Conservation (phyloP, 1,140 invertebrate species). For the Mamestra configurata region DNA sequence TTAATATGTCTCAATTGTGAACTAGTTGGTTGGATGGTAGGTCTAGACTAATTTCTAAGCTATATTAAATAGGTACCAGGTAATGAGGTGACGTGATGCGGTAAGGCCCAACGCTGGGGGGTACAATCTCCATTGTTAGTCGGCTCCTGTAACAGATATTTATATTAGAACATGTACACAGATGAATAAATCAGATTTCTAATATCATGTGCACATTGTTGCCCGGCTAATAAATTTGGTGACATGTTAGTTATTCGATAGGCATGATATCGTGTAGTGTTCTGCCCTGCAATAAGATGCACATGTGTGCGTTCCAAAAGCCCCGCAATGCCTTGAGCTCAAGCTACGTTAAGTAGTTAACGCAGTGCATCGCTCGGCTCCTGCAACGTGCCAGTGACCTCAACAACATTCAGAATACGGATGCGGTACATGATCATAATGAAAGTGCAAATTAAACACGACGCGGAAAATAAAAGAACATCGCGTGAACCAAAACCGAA, state of each 20-base stretch:
- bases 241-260: neutral
- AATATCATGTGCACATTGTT: slow-evolving; percentile 34
- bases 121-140: slow-evolving; percentile 74
- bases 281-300: neutral
- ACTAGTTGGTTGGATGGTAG: too few species aligned
- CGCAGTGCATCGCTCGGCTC: slow-evolving; percentile 40
- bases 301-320: slow-evolving; percentile 33
- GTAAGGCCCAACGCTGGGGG: slow-evolving; percentile 84
- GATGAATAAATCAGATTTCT: neutral
- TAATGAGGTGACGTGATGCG: slow-evolving; percentile 85
- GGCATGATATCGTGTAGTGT: neutral
- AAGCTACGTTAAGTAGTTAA: slow-evolving; percentile 39
- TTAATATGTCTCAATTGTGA: too few species aligned
- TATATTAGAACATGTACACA: neutral
- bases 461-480: slow-evolving; percentile 34
- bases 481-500: slow-evolving; percentile 49
- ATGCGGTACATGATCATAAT: slow-evolving; percentile 24
- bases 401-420: slow-evolving; percentile 14
- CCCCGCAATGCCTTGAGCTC: slow-evolving; percentile 37
- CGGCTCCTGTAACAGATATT: slow-evolving; percentile 73
- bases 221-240: neutral
- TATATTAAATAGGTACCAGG: slow-evolving; percentile 72
- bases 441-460: slow-evolving; percentile 43
- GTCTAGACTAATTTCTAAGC: neutral
- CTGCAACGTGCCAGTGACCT: slow-evolving; percentile 21